Base-by-base conservation (phyloP, 2,888 invertebrate genomes). In the Melanchra persicariae region DNA sequence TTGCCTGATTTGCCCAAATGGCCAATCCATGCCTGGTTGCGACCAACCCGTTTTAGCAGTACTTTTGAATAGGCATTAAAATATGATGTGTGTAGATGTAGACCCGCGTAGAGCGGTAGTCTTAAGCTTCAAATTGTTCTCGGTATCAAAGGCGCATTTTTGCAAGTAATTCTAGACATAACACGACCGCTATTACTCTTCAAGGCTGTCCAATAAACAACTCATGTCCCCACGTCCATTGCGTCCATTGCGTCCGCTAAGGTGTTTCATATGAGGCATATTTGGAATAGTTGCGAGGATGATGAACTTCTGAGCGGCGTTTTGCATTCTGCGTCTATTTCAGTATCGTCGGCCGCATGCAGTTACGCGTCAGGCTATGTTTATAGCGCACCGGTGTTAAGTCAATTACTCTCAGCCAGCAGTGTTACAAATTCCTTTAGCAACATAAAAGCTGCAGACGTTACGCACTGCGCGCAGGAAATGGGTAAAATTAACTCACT, bases 251-350 rank as follows among this genome's bases (percentile, higher is more conserved):
- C 86, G 82, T 83, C 81, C 82, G 83, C 86, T 83, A 87, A 91
- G 88, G 89, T 88, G 89, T 89, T 89, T 89, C 87, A 87, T 88
- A 89, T 84, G 85, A 88, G 85, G 87, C 90, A 90, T 92, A 90
- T 91, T 92, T 88, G 85, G 87, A 92, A 94, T 94, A 91, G 90
- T 91, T 70, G 74, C 74, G 87, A 89, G 93, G 93, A 91, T 93
- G 92, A 93, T 93, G 94, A 94, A 93, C 93, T 91, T 92, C 87
- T 88, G 87, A 87, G 83, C 87, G 83, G 84, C 88, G 90, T 91
- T 93, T 93, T 92, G 93, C 92, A 92, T 92, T 92, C 90, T 89
- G 87, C 83, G 85, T 91, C 92, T 93, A 93, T 94, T 94, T 93
- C 90, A 92, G 90, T 87, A 84, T 74, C 87, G 84, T 84, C 83